Conservation (phyloP, 1,140 invertebrate species). For the Drosophila willistoni region DNA sequence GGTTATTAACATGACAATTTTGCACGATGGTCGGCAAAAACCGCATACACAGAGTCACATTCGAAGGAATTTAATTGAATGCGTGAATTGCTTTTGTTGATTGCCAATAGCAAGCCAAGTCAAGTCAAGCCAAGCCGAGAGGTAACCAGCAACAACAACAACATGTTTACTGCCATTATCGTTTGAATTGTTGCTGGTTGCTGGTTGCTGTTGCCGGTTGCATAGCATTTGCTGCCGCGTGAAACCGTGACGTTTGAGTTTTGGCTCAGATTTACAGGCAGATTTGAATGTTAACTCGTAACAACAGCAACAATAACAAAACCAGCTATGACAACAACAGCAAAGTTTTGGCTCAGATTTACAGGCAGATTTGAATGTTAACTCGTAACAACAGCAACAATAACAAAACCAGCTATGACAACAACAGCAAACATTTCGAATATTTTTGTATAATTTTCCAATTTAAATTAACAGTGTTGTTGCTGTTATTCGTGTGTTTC, state of each 20-base stretch:
- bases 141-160: constrained; percentile 14
- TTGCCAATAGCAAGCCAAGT: constrained; percentile 43
- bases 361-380: constrained; percentile 75
- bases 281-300: constrained; percentile 72
- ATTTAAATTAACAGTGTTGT: constrained; percentile 78
- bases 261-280: constrained; percentile 70
- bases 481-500: constrained; percentile 29
- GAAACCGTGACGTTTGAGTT: constrained; percentile 78
- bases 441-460: constrained; percentile 82
- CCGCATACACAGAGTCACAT: constrained; percentile 69
- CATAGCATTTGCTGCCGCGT: constrained; percentile 44
- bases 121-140: too few relatives aligned
- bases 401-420: constrained; percentile 31
- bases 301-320: constrained; percentile 37
- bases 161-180: constrained; percentile 24
- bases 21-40: constrained; percentile 63
- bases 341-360: constrained; percentile 67
- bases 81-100: constrained; percentile 80
- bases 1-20: constrained; percentile 82
- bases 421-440: constrained; percentile 66
- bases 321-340: constrained; percentile 23
- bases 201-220: constrained; percentile 33
- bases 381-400: constrained; percentile 41
- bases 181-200: constrained; percentile 38
- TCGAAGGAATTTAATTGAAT: constrained; percentile 82